Percentiles rank a stretch among this genome's conserved stretches.
Evolutionary conservation across 2,113 vertebrate genomes (phyloP).

Genomic region (Pachyramphus minor): DNA sequence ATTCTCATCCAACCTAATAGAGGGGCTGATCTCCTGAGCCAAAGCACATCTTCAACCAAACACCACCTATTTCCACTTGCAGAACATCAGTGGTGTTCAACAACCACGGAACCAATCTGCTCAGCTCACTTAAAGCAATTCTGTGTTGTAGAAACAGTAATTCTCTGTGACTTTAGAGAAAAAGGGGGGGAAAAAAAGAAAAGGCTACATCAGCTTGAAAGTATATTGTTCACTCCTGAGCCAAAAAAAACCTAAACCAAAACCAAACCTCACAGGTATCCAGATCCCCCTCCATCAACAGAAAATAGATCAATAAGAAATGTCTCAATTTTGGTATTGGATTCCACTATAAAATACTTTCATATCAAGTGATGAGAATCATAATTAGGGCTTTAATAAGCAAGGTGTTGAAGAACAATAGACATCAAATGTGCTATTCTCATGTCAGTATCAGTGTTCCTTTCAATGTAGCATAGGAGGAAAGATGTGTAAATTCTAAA

Average conservation of each 20-base stretch:
- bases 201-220: background rate
- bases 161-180: no score
- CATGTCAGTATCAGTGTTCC: background rate
- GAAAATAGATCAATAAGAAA: background rate
- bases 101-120: background rate
- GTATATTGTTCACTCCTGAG: background rate
- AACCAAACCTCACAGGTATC: background rate
- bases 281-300: fast-evolving
- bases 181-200: background rate
- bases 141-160: background rate
- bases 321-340: background rate
- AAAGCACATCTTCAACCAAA: background rate
- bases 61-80: background rate
- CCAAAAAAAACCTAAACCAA: background rate
- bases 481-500: background rate
- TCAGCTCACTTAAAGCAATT: background rate
- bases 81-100: background rate
- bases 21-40: background rate
- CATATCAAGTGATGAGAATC: background rate
- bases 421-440: background rate
- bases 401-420: background rate
- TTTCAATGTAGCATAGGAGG: background rate
- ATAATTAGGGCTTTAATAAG: background rate
- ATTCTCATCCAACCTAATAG: background rate
- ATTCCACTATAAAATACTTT: background rate